Evolutionary conservation across 1,140 invertebrate species (phyloP).

Genomic region (Drosophila varians): DNA sequence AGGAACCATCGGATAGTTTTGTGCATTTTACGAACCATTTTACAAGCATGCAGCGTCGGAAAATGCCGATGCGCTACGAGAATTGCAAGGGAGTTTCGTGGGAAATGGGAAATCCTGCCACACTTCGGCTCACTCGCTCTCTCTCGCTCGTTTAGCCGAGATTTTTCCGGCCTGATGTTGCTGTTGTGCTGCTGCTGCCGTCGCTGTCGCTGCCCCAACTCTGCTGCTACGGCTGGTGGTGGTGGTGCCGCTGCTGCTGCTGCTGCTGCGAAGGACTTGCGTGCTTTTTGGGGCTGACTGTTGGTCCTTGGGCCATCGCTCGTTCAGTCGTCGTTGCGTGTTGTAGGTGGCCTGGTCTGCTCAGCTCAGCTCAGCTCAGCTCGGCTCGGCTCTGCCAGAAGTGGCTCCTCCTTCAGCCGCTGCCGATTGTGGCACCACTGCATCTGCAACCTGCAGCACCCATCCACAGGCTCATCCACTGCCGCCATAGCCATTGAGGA

Average conservation of each 20-base stretch:
- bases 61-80: slow-evolving; percentile 75
- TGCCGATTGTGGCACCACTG: slow-evolving; percentile 14
- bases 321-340: slow-evolving; percentile 80
- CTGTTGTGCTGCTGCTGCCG: slow-evolving; percentile 30
- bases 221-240: slow-evolving; percentile 1
- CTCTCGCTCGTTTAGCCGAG: slow-evolving; percentile 46
- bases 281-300: slow-evolving; percentile 54
- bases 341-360: slow-evolving; percentile 78
- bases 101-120: slow-evolving; percentile 36
- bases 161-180: slow-evolving; percentile 25
- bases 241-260: slow-evolving; percentile 11
- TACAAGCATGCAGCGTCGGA: slow-evolving; percentile 56
- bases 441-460: slow-evolving; percentile 43
- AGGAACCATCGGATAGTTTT: slow-evolving; percentile 11
- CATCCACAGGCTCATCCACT: slow-evolving; percentile 8
- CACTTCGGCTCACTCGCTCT: slow-evolving; percentile 28
- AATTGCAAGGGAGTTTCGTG: slow-evolving; percentile 69
- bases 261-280: slow-evolving; percentile 49
- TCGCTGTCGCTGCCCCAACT: slow-evolving; percentile 4
- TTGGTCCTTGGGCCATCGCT: slow-evolving; percentile 75
- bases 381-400: slow-evolving; percentile 34
- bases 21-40: slow-evolving; percentile 58
- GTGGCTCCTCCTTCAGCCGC: slow-evolving; percentile 17
- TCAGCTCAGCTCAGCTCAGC: slow-evolving; percentile 46
- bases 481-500: not conserved